phyloP scores from a whole-genome alignment of 2,888 invertebrate genomes.

The Epirrita christyi region DNA sequence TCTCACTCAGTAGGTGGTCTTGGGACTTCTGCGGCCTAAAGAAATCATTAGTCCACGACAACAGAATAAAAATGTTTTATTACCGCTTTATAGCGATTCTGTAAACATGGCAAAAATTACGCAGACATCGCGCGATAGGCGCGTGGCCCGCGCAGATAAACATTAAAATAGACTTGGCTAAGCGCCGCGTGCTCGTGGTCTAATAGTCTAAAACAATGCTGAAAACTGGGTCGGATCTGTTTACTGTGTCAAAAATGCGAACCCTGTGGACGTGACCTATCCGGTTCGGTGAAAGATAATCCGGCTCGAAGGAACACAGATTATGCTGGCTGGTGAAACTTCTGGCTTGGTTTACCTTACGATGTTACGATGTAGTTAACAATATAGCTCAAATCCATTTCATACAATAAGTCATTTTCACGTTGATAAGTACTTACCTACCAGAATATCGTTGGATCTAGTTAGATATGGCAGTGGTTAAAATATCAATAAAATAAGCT shows the following conservation, averaged over 20 bases:
- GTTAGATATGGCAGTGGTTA: too few relatives aligned
- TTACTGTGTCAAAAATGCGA: constrained; percentile 75
- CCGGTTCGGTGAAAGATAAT: constrained; percentile 10
- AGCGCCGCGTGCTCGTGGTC: constrained; percentile 66
- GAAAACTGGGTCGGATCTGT: constrained; percentile 79
- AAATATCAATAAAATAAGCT: too few relatives aligned
- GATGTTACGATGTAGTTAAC: too few relatives aligned
- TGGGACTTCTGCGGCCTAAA: background rate
- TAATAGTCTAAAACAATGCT: constrained; percentile 68
- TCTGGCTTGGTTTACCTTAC: too few relatives aligned
- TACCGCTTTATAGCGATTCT: constrained; percentile 37
- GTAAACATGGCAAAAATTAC: constrained; percentile 77
- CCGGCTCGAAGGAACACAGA: background rate
- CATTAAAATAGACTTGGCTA: constrained; percentile 81
- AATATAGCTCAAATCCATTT: too few relatives aligned
- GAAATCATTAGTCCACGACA: background rate
- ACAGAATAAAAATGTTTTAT: background rate
- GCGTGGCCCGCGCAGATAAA: constrained; percentile 71
- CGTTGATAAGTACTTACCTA: too few relatives aligned
- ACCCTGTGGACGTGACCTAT: constrained; percentile 25
- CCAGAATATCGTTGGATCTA: too few relatives aligned
- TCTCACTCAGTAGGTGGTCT: background rate
- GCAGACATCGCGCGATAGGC: constrained; percentile 58
- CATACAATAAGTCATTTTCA: too few relatives aligned
- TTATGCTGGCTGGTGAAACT: background rate